Base-by-base conservation (phyloP, 53 echinoderm and acorn worm genomes). In the Arbacia lixula region DNA sequence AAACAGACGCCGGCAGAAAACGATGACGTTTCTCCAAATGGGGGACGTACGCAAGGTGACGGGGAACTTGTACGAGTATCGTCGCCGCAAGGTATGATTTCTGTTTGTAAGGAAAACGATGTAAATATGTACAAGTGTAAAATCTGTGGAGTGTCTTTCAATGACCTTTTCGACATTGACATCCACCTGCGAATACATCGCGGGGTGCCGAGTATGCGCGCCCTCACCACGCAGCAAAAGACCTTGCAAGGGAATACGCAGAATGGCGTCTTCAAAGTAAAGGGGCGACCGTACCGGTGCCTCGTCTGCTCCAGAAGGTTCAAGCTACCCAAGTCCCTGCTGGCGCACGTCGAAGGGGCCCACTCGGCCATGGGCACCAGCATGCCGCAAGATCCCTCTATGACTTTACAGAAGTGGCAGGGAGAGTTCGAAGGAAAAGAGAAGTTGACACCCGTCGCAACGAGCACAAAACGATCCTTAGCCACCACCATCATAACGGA, bases 131-230 rank as follows among this genome's bases (percentile, higher is more conserved):
- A 69, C 42, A 69, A 53, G 16, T 77, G 77, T 40, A 60, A 38
- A 9, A 8, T 77, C 9, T 77, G 77, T 17, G 57, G 57, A 38
- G 58, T 77, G 9, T 6, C 40, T 58, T 77, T 77, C 34, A 5
- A 0, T 20, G 37, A 77, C 16, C 34, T 35, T 30, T 77, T 77
- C 35, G 77, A 77, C 55, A 77, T 77, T 40, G 35, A 56, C 34
- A 77, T 77, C 22, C 77, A 77, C 55, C 24, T 77, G 9, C 77
- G 58, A 34, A 77, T 58, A 58, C 77, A 77, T 16, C 57, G 77
- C 27, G 56, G 56, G 16, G 77, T 57, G 35, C 16, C 33, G 34
- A 53, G 74, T 34, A 74, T 74, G 74, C 53, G 53, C 1, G 74
- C 34, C 4, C 74, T 74, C 3, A 49, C 34, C 9, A 53, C 17